Evolutionary conservation across 2,113 vertebrate species (phyloP).

Genomic region (Nymphicus hollandicus): DNA sequence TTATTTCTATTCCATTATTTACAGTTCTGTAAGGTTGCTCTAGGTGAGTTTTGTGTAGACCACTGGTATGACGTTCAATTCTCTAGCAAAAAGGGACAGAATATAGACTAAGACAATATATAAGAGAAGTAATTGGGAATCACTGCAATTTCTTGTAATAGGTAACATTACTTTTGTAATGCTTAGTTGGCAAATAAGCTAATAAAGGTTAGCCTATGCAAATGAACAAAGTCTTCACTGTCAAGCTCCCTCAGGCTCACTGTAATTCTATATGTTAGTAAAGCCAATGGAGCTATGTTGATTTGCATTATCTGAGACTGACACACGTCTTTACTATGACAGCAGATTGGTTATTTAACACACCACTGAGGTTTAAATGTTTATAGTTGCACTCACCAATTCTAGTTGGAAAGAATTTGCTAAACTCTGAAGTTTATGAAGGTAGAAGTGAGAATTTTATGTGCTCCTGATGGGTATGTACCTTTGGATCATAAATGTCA

Average conservation of each 20-base stretch:
- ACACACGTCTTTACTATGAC: not conserved
- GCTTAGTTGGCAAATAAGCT: not conserved
- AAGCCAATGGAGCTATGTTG: not conserved
- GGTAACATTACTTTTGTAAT: not conserved
- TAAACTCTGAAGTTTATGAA: not conserved
- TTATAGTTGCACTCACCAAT: not conserved
- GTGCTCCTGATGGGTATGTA: not conserved
- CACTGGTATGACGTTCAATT: not conserved
- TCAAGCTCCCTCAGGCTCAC: not conserved
- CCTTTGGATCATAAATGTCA: not conserved
- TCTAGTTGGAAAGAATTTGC: not conserved
- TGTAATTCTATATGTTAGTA: not conserved
- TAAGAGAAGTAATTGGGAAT: not conserved
- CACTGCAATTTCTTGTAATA: not conserved
- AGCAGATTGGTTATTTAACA: not conserved
- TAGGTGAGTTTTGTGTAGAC: not conserved
- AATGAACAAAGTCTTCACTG: not conserved
- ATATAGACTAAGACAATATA: not conserved
- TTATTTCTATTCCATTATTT: not conserved
- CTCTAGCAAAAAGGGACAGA: not conserved
- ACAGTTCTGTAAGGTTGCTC: not conserved
- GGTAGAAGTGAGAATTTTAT: not conserved
- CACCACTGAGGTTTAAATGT: not conserved
- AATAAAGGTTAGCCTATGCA: not conserved
- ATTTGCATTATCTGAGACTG: not conserved